phyloP scores from a whole-genome alignment of 2,797 vertebrate genomes.

The Falco naumanni region DNA sequence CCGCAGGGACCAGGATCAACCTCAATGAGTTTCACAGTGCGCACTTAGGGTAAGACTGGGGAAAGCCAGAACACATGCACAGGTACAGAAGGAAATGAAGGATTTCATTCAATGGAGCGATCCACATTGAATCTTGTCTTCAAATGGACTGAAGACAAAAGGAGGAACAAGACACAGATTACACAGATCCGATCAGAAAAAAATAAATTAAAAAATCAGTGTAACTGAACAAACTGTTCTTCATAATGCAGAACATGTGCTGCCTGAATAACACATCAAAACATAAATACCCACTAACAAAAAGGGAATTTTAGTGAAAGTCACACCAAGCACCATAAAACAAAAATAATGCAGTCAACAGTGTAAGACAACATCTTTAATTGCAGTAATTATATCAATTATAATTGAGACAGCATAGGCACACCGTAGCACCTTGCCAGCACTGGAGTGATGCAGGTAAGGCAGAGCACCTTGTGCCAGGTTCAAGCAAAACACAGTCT shows the following conservation, averaged over 20 bases:
- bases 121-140: neutral
- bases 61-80: neutral
- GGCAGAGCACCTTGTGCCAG: neutral
- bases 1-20: neutral
- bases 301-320: neutral
- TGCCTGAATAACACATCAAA: neutral
- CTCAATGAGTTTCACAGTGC: neutral
- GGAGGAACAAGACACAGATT: neutral
- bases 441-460: fast-evolving
- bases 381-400: neutral
- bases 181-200: neutral
- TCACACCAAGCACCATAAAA: neutral
- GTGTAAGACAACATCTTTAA: neutral
- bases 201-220: neutral
- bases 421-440: neutral
- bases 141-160: neutral
- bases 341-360: neutral
- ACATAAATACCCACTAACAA: neutral
- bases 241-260: neutral
- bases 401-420: neutral
- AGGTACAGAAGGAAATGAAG: neutral
- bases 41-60: no score
- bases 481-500: neutral
- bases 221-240: neutral
- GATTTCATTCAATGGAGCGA: neutral